Evolutionary conservation across 2,113 vertebrate genomes (phyloP).

Genomic region (Carassius auratus): DNA sequence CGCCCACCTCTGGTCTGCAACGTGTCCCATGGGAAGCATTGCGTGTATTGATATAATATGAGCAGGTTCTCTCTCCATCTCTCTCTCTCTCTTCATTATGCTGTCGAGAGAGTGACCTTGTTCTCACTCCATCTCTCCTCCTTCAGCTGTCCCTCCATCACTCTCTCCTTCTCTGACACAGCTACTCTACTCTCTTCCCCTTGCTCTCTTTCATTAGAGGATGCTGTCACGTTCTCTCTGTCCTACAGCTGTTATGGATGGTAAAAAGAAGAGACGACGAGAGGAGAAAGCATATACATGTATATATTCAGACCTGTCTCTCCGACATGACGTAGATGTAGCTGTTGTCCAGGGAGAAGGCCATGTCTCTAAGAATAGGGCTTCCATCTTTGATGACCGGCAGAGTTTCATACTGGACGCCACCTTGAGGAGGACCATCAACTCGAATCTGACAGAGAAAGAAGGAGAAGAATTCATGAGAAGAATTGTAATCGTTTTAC

Average conservation of each 20-base stretch:
- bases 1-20: background rate
- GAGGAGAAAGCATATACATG: background rate
- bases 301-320: slow-evolving; percentile 83
- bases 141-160: slow-evolving; percentile 59
- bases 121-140: slow-evolving; percentile 57
- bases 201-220: slow-evolving; percentile 59
- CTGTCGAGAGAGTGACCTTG: slow-evolving; percentile 21
- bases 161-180: slow-evolving; percentile 27
- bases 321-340: slow-evolving; percentile 95
- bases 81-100: slow-evolving; percentile 52
- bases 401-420: slow-evolving; percentile 91
- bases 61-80: slow-evolving; percentile 36
- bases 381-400: slow-evolving; percentile 89
- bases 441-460: slow-evolving; percentile 85
- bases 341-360: slow-evolving; percentile 88
- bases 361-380: slow-evolving; percentile 92
- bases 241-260: too few relatives aligned
- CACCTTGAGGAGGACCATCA: slow-evolving; percentile 90
- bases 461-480: slow-evolving; percentile 6
- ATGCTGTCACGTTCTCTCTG: too few relatives aligned
- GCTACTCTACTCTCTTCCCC: slow-evolving; percentile 61
- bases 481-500: background rate
- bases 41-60: background rate
- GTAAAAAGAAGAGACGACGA: background rate
- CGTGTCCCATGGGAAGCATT: background rate